Conservation (phyloP, 2,797 vertebrate species). For the Buceros bicornis region DNA sequence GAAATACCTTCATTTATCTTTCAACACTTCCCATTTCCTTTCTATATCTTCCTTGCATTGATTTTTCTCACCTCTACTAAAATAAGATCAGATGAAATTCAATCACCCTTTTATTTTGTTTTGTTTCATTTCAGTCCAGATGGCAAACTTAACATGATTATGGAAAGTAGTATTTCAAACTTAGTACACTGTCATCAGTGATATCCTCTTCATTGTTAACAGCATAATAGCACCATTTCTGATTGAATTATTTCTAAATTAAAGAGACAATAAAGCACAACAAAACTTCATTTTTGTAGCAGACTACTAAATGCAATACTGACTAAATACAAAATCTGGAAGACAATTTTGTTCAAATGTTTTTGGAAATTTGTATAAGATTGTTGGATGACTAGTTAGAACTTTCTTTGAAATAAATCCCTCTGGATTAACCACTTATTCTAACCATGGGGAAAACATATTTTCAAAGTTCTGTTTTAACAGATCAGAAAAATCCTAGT, state of each 20-base stretch:
- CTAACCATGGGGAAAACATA: not conserved
- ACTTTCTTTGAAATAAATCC: not conserved
- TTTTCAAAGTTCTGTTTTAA: not conserved
- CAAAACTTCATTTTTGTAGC: not conserved
- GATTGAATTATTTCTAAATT: not conserved
- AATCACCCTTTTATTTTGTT: not conserved
- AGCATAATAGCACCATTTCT: not conserved
- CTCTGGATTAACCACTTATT: not conserved
- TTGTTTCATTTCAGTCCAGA: not conserved
- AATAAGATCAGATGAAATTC: slow-evolving; percentile 5
- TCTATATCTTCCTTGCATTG: not conserved
- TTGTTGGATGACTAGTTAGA: not conserved
- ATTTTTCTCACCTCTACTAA: slow-evolving; percentile 28
- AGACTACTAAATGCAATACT: not conserved
- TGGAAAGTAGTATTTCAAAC: not conserved
- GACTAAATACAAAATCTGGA: not conserved
- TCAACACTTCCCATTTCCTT: slow-evolving; percentile 43
- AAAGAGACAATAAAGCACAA: not conserved
- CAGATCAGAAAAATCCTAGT: not conserved
- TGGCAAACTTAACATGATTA: not conserved
- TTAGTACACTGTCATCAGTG: not conserved
- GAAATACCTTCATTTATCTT: slow-evolving; percentile 53
- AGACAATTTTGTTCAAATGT: not conserved
- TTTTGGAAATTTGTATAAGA: not conserved
- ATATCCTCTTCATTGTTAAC: not conserved